Base-by-base conservation (phyloP, 2,797 vertebrate genomes). In the Myiotriccus ornatus region DNA sequence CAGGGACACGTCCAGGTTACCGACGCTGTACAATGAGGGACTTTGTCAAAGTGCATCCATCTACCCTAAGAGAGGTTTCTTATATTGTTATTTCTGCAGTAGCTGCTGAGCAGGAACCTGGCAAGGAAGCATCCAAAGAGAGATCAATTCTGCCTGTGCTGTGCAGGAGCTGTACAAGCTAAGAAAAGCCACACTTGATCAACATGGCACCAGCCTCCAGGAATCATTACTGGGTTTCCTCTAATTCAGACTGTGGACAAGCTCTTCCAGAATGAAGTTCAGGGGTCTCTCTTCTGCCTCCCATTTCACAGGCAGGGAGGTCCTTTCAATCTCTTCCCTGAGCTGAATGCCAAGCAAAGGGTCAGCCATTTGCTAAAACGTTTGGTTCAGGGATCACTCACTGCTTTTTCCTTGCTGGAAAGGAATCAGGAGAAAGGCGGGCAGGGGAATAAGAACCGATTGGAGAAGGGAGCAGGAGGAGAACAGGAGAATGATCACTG, bases 301-400 rank as follows among this genome's bases (percentile, higher is more conserved):
- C 57, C 68, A 41, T 94, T 97, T 94, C 87, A 84, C 63, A 68
- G n/a, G 55, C 78, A 89, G 65, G 94, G 93, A 90, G 90, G 91
- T 93, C 93, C 71, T 95, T 95, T 94, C 94, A 95, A 83, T 91
- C 79, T 93, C 50, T 76, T 32, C 16, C 44, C 55, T 1, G 16
- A 96, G 39, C 43, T 20, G 44, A 82, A 46, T 79, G 81, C 86
- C 79, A 91, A 91, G 67, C 70, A 89, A 87, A 28, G 55, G 60
- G 69, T 95, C 85, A 93, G 76, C 32, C 84, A 14, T 84, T 92
- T 82, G 64, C 63, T 57, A 65, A 84, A 94, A 76, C 8, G 39
- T 76, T 84, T 91, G 83, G 24, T 64, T 93, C 56, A 28, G 39
- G 46, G 83, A 67, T 78, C 63, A 75, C 57, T 52, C n/a, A 53